Evolutionary conservation across 92 coral and sea anemone genomes (phyloP), one percentile per base, ranked within the genome.

Genomic region (Parazoanthus darwini): DNA sequence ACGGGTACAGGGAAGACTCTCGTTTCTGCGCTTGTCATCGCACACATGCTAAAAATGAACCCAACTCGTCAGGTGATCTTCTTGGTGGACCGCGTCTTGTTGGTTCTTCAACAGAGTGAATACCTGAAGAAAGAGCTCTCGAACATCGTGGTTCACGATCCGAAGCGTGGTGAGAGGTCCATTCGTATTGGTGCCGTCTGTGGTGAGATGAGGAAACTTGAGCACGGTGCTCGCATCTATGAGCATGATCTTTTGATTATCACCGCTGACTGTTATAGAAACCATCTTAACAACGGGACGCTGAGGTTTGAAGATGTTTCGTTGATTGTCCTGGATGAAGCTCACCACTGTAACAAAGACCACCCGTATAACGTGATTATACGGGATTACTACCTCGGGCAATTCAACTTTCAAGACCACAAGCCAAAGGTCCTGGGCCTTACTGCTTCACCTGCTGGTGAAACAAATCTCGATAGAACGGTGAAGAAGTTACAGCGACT

Each of bases 1-100:
- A 94, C 96, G n/a, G 99, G 99, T 44, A 93, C 98, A 25, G 99
- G 98, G 38, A 96, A 95, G 68, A 93, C 93, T 9, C 91, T 97
- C 29, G 98, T 97, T 0, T 89, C 98, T 3, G 96, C 98, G 0
- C 85, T 90, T 36, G 95, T 93, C 35, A 89, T 95, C 74, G 97
- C 92, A 11, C 96, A 95, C 59, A 89, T 97, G 91, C 88, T 94
- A 46, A 78, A 76, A 36, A 70, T 91, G 35, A 97, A 97, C 71
- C 99, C 98, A 43, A 86, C 98, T 16, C 96, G 98, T 23, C 99
- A 97, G 78, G 94, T 93, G 36, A 84, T 97, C 73, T 94, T 97
- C 79, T 87, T 97, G 8, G 99, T 97, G 10, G 98, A 96, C 70
- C 96, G 98, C 1, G 98, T 95, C 38, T 88, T 97, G 25, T 92